phyloP scores from a whole-genome alignment of 2,113 vertebrate species.

The Ctenodactylus gundi region DNA sequence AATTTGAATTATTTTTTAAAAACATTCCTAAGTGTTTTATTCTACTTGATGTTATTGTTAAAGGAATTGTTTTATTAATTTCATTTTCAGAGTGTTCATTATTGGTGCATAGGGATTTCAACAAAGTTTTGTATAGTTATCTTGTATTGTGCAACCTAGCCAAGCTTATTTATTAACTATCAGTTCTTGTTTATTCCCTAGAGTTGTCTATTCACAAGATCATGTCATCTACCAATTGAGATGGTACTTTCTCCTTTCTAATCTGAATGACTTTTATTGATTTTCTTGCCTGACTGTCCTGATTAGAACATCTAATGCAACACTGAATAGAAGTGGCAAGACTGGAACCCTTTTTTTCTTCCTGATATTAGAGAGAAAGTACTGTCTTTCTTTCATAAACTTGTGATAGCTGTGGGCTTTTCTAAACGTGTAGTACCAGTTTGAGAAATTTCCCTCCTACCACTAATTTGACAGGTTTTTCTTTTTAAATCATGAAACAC shows the following conservation, averaged over 20 bases:
- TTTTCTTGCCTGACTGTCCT: neutral
- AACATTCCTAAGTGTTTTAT: neutral
- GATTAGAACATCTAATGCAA: neutral
- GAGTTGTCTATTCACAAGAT: neutral
- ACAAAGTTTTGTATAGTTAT: neutral
- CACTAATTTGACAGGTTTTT: neutral
- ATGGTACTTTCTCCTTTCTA: neutral
- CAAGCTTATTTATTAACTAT: neutral
- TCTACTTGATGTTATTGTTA: conserved; percentile 3
- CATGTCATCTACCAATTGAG: neutral
- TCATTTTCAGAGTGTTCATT: neutral
- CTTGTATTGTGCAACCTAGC: neutral
- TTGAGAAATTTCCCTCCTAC: neutral
- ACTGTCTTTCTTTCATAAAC: neutral
- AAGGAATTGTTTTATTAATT: neutral
- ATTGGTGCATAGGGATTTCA: neutral
- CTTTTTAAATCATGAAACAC: neutral
- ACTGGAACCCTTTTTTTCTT: neutral
- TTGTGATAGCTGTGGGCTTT: neutral
- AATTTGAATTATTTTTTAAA: neutral
- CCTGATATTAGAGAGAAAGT: neutral
- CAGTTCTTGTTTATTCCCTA: neutral
- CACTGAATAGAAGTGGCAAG: neutral
- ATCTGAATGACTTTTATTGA: neutral
- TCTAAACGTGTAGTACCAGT: neutral